Percentiles rank a stretch among this genome's conserved stretches.
Conservation (phyloP, 2,888 invertebrate species). For the Drosophila siamana region DNA sequence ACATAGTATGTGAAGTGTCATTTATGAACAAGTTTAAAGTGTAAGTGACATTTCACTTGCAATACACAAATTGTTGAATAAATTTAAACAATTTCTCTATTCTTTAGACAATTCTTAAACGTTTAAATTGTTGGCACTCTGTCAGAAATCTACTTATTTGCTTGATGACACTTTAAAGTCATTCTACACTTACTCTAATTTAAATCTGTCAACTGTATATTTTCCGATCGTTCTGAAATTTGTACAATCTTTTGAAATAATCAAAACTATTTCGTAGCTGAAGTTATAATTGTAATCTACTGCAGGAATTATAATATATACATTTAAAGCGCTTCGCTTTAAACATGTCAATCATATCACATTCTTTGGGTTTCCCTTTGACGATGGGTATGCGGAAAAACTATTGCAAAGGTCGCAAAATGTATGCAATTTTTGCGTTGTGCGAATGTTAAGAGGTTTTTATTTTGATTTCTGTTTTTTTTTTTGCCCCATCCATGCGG, state of each 20-base stretch:
- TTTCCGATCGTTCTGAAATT: neutral
- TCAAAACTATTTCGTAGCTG: neutral
- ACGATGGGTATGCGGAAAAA: conserved; percentile 17
- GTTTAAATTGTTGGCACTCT: neutral
- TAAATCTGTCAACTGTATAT: no score
- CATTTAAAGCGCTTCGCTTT: neutral
- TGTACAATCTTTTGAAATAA: neutral
- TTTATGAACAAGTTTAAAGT: conserved; percentile 73
- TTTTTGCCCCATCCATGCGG: neutral
- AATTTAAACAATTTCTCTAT: conserved; percentile 51
- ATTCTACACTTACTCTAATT: no score
- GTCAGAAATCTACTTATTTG: no score
- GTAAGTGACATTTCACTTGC: conserved; percentile 60
- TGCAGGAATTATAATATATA: neutral
- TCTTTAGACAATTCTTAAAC: no score
- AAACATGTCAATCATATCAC: neutral
- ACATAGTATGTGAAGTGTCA: conserved; percentile 49
- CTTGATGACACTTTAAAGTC: no score
- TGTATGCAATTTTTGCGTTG: conserved; percentile 51
- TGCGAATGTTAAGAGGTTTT: conserved; percentile 3
- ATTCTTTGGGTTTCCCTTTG: neutral
- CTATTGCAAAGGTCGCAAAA: conserved; percentile 41
- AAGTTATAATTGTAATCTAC: neutral
- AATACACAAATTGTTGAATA: conserved; percentile 7
- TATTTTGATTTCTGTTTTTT: conserved; percentile 1